phyloP scores from a whole-genome alignment of 2,113 vertebrate species.

The Zosterops japonicus region DNA sequence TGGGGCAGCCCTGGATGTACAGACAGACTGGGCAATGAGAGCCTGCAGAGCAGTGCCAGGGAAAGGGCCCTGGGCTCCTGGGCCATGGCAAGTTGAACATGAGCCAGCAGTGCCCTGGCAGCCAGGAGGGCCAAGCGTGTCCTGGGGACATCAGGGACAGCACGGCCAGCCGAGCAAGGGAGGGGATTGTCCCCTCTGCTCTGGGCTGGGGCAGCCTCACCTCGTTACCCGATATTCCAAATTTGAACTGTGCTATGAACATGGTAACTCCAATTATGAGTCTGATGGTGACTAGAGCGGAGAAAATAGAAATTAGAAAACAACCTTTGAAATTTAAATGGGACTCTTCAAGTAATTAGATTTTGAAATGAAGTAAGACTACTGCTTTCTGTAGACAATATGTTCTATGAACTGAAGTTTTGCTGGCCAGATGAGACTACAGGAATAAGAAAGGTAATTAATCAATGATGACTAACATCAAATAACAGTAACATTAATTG shows the following conservation, averaged over 20 bases:
- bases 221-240: neutral
- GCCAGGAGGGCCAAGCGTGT: neutral
- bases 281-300: neutral
- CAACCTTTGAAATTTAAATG: neutral
- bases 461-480: neutral
- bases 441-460: neutral
- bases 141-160: neutral
- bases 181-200: neutral
- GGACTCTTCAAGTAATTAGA: neutral
- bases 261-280: accelerated
- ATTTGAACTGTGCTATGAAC: neutral
- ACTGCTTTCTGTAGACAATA: neutral
- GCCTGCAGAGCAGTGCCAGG: neutral
- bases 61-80: neutral
- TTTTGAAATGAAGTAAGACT: neutral
- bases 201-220: neutral
- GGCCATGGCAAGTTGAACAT: neutral
- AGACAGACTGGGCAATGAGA: neutral
- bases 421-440: neutral
- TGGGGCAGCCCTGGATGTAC: neutral
- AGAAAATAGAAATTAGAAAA: neutral
- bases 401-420: neutral
- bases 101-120: neutral
- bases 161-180: accelerated
- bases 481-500: neutral